Percentiles rank a stretch among this genome's conserved stretches.
Evolutionary conservation across 2,888 invertebrate genomes (phyloP).

Genomic region (Quadroppia sp.): DNA sequence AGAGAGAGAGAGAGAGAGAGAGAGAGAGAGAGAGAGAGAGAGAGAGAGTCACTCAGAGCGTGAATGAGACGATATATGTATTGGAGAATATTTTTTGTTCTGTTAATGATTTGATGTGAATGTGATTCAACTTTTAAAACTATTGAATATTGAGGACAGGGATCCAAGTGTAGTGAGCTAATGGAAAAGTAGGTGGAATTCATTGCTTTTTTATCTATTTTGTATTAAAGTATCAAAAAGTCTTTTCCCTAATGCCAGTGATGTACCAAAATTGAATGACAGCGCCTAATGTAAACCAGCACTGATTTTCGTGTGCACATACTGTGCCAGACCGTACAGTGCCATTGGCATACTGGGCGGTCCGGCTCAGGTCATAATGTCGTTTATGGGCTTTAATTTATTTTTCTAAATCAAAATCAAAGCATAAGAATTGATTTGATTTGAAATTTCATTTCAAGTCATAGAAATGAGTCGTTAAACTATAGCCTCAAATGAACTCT

Average conservation of each 20-base stretch:
- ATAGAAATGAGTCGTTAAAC: too few relatives aligned
- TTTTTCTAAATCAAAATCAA: background rate
- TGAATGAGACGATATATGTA: background rate
- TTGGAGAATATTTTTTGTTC: background rate
- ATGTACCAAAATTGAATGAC: too few relatives aligned
- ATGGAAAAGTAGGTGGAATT: background rate
- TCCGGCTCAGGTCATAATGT: background rate
- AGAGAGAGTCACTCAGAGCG: background rate
- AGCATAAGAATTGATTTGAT: background rate
- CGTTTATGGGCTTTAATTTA: background rate
- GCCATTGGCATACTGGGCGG: background rate
- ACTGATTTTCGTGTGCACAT: too few relatives aligned
- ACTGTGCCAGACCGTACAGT: background rate
- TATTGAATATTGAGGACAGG: background rate
- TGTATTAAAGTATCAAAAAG: background rate
- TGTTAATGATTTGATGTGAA: background rate
- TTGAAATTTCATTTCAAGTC: background rate
- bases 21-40: slow-evolving; percentile 1
- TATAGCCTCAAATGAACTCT: too few relatives aligned
- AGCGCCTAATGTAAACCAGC: too few relatives aligned
- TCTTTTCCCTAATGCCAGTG: background rate
- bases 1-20: background rate
- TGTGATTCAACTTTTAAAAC: slow-evolving; percentile 14
- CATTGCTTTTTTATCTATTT: background rate
- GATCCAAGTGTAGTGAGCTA: background rate